These are phyloP conservation scores for Polydrusus tereticollis DNA, from an alignment of 2,888 invertebrate species.

Conservation along the genomic window DNA sequence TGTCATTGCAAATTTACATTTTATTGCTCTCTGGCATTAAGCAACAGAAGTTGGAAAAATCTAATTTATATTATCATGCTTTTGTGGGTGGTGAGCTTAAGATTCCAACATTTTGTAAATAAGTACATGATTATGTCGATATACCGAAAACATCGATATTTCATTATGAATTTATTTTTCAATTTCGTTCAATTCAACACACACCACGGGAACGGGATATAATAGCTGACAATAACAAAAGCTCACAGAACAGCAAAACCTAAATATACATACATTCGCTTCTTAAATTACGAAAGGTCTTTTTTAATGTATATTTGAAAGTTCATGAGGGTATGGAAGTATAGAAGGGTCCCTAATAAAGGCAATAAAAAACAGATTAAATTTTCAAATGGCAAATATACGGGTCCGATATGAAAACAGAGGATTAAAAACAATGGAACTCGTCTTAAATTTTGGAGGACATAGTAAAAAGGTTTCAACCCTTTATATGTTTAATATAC, in stretches of 20 bases:
- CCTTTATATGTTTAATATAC: background rate
- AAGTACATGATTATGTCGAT: too few relatives aligned
- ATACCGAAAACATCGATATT: background rate
- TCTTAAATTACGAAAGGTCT: background rate
- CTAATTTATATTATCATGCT: too few relatives aligned
- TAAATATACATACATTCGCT: background rate
- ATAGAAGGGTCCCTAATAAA: conserved; percentile 7
- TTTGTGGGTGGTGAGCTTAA: too few relatives aligned
- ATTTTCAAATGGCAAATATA: conserved; percentile 20
- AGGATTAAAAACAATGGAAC: conserved; percentile 13
- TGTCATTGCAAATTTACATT: too few relatives aligned
- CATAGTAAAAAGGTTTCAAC: background rate
- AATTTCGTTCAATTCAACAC: background rate
- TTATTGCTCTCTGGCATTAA: too few relatives aligned
- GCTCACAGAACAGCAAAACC: background rate
- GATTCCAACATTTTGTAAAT: too few relatives aligned
- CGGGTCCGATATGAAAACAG: conserved; percentile 15
- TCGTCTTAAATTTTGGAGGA: background rate
- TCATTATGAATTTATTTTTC: too few relatives aligned
- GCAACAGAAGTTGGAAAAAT: too few relatives aligned
- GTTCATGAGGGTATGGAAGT: conserved; percentile 12
- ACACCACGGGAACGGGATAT: background rate
- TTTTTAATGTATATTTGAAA: background rate
- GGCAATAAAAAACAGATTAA: conserved; percentile 20
- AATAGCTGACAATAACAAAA: background rate